Evolutionary conservation across 2,888 invertebrate genomes (phyloP), one percentile per base, ranked within the genome.

Genomic region (Lordiphosa fenestrarum): DNA sequence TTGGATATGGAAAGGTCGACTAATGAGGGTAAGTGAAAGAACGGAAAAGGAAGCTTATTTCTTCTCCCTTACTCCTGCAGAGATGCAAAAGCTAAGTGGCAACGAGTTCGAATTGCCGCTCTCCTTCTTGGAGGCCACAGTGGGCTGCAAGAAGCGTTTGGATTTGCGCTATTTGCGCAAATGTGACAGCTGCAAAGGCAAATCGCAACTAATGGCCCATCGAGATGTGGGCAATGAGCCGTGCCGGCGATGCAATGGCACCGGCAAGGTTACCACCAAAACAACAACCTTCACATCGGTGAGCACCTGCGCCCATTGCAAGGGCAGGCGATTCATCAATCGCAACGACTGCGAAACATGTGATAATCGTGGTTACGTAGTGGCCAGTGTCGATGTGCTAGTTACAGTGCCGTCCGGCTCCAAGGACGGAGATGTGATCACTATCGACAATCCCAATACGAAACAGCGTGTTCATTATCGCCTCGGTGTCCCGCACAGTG

Each of bases 201-300:
- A 83, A 36, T 76, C 85, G 0, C 81, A 80, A 35, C 67, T 78
- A 23, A 66, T 77, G 64, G 71, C 65, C 1, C 73, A 74, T 37
- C 78, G 83, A 0, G 66, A 73, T 5, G 69, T 78, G 30, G 72
- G 85, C 9, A 75, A 66, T 23, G 87, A 87, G 62, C 71, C 77
- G 3, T 89, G 89, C 37, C 74, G 85, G 1, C 87, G 85, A n/a
- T 89, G 89, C 56, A 85, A 86, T 25, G 89, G 89, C 7, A 86
- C 81, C 0, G 89, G 88, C 0, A 81, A 84, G 38, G 59, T 86
- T 3, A 73, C 75, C 2, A 74, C 75, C 13, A 86, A 75, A 33
- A 84, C 84, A 1, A 30, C 72, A 2, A 81, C 80, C 1, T 84
- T 66, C 19, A 73, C 71, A 0, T 57, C 73, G 4, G 57, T 80